phyloP scores from a whole-genome alignment of 1,140 invertebrate species.

The Vollenhovia emeryi region DNA sequence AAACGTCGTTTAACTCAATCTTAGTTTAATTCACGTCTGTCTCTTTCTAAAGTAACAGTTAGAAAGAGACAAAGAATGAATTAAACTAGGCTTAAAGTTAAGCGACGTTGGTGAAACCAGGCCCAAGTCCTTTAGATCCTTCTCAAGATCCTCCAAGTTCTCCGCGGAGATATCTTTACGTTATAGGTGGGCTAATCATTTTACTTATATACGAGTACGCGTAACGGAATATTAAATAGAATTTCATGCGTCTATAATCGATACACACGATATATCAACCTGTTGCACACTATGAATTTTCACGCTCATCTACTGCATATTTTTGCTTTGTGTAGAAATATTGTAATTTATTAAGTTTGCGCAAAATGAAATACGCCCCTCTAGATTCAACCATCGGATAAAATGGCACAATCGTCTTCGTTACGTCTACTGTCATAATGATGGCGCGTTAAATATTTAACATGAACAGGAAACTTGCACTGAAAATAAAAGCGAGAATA shows the following conservation, averaged over 20 bases:
- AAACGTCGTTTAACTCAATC: no score
- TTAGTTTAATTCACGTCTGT: no score
- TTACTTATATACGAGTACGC: not conserved
- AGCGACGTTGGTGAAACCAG: no score
- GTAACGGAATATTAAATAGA: conserved; percentile 22
- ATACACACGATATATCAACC: conserved; percentile 22
- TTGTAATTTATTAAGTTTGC: not conserved
- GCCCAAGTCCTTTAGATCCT: not conserved
- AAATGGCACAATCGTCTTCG: not conserved
- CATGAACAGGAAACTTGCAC: not conserved
- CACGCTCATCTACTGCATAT: not conserved
- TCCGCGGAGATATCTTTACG: not conserved
- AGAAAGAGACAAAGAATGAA: no score
- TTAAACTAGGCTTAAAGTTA: no score
- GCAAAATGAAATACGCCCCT: conserved; percentile 69
- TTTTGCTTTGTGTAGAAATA: conserved; percentile 27
- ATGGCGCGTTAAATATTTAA: not conserved
- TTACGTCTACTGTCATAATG: not conserved
- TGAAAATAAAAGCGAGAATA: not conserved
- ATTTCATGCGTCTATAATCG: not conserved
- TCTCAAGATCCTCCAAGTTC: not conserved
- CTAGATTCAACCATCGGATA: not conserved
- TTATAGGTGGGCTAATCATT: not conserved
- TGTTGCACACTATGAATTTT: conserved; percentile 28
- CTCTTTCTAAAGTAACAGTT: no score